Conservation (phyloP, 2,888 invertebrate species). For the Pachycephus smyrnensis region DNA sequence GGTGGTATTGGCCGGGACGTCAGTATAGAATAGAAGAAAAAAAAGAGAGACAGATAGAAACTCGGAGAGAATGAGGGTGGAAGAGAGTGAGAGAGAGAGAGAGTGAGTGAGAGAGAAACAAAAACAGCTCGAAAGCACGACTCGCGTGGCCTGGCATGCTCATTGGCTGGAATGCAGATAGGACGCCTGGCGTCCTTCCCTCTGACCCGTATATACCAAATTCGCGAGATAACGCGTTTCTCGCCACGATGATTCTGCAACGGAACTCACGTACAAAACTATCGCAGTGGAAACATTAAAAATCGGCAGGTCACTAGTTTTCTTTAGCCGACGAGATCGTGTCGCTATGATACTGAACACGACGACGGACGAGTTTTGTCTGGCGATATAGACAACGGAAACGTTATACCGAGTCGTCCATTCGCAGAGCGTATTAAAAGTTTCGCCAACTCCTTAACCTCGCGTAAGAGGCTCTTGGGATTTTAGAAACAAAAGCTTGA, state of each 20-base stretch:
- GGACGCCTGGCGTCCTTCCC: neutral
- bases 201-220: neutral
- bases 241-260: neutral
- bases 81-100: slow-evolving; percentile 11
- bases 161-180: slow-evolving; percentile 59
- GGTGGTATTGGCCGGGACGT: neutral
- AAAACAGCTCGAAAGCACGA: slow-evolving; percentile 24
- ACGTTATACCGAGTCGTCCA: neutral
- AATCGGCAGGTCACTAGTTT: neutral
- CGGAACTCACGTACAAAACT: neutral
- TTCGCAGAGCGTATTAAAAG: neutral
- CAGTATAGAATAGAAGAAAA: neutral
- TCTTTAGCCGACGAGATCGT: neutral
- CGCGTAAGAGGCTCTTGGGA: neutral
- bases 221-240: slow-evolving; percentile 3
- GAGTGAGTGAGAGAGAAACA: neutral
- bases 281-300: neutral
- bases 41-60: slow-evolving; percentile 24
- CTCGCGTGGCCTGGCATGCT: slow-evolving; percentile 43
- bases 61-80: slow-evolving; percentile 8
- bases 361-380: neutral
- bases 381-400: neutral
- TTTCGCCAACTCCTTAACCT: neutral
- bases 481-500: neutral
- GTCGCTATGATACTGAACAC: too few species aligned